phyloP scores from a whole-genome alignment of 2,888 invertebrate species.

The Endotricha flammealis region DNA sequence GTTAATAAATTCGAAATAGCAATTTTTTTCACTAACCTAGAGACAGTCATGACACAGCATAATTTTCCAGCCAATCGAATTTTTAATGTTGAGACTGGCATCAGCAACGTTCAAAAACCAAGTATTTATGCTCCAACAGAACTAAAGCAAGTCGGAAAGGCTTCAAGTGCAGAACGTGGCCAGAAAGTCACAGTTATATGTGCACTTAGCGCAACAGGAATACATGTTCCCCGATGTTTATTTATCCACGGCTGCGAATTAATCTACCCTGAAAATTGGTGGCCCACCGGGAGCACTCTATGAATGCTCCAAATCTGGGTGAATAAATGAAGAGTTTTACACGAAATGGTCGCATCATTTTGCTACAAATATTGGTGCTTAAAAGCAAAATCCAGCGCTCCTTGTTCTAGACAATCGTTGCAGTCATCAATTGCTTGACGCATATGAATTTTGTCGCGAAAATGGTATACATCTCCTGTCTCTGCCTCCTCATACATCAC shows the following conservation, averaged over 20 bases:
- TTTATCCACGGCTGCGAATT: conserved; percentile 18
- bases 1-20: conserved; percentile 9
- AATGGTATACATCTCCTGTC: conserved; percentile 19
- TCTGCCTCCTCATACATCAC: conserved; percentile 27
- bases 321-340: conserved; percentile 18
- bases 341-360: conserved; percentile 13
- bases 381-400: conserved; percentile 4
- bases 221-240: conserved; percentile 20
- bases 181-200: conserved; percentile 16
- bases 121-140: conserved; percentile 12
- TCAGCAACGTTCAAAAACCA: conserved; percentile 9
- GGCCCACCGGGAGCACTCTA: conserved; percentile 11
- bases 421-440: conserved; percentile 5
- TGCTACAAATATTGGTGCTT: conserved; percentile 2
- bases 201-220: conserved; percentile 13
- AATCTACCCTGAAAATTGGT: conserved; percentile 12
- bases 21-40: conserved; percentile 9
- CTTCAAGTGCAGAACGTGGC: conserved; percentile 14
- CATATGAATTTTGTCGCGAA: conserved; percentile 4
- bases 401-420: conserved; percentile 12
- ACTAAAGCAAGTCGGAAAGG: conserved; percentile 10
- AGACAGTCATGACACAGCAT: conserved; percentile 12
- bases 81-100: conserved; percentile 15
- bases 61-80: conserved; percentile 12
- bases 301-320: conserved; percentile 13